Percentiles rank a stretch among this genome's conserved stretches.
Evolutionary conservation across 2,797 vertebrate genomes (phyloP).

Genomic region (Ispidina picta): DNA sequence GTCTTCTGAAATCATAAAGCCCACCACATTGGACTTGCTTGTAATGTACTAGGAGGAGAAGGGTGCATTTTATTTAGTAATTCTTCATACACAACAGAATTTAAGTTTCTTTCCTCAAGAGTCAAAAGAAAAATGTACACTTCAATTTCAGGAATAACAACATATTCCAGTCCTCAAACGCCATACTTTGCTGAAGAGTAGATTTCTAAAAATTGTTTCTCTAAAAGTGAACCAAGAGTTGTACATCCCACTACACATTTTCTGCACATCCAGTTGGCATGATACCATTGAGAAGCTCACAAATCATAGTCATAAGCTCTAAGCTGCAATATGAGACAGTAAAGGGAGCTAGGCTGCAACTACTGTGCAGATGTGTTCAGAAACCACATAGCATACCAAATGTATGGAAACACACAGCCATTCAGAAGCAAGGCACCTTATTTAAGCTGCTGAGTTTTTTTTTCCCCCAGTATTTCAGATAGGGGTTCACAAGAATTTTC

Average conservation of each 20-base stretch:
- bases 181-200: not conserved
- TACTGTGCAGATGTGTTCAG: not conserved
- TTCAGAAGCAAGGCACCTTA: not conserved
- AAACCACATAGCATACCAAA: not conserved
- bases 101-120: not conserved
- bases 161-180: not conserved
- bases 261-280: not conserved
- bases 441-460: not conserved
- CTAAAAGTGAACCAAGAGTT: not conserved
- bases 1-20: not conserved
- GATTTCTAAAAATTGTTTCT: not conserved
- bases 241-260: not conserved
- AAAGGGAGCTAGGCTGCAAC: not conserved
- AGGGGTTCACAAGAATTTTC: not conserved
- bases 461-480: not conserved
- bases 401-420: not conserved
- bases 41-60: not conserved
- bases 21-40: not conserved
- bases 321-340: not conserved
- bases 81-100: not conserved
- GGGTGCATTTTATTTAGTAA: not conserved
- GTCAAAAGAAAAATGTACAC: not conserved
- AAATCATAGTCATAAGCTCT: not conserved
- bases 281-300: not conserved
- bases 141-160: not conserved